These are phyloP conservation scores for Zoanthus sansibaricus DNA, from an alignment of 92 coral and sea anemone genomes.

Conservation along the genomic window DNA sequence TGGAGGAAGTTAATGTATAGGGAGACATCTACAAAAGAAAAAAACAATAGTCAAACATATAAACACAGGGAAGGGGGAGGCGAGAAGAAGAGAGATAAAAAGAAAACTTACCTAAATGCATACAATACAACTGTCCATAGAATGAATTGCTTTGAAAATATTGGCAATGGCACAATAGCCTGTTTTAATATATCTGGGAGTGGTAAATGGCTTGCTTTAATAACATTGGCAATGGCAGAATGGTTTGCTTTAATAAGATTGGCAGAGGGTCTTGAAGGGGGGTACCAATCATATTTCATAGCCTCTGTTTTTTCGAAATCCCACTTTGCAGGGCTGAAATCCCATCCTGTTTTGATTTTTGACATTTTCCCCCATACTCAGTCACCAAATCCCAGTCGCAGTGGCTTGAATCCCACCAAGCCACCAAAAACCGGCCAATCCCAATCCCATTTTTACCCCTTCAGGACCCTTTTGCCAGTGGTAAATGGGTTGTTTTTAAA, in stretches of 20 bases:
- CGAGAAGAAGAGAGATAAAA: not conserved
- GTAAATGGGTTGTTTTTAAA: not conserved
- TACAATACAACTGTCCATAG: not conserved
- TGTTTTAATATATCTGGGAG: not conserved
- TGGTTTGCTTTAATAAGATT: not conserved
- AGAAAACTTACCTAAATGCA: constrained; percentile 6
- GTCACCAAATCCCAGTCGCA: too few species aligned
- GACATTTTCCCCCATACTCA: too few species aligned
- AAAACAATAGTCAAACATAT: constrained; percentile 19
- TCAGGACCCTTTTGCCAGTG: too few species aligned
- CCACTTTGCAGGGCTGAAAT: too few species aligned
- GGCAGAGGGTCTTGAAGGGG: too few species aligned
- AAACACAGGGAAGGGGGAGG: constrained; percentile 21
- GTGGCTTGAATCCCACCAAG: too few species aligned
- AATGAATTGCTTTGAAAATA: not conserved
- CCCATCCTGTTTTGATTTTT: too few species aligned
- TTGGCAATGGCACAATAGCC: not conserved
- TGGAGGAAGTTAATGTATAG: constrained; percentile 33
- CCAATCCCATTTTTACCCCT: too few species aligned
- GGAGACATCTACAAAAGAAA: constrained; percentile 31
- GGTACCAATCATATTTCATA: too few species aligned
- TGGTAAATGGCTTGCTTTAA: not conserved
- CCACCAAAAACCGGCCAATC: too few species aligned
- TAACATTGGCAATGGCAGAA: constrained; percentile 10
- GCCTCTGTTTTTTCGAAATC: too few species aligned